Percentiles rank a stretch among this genome's conserved stretches.
Conservation (phyloP, 2,888 invertebrate genomes). For the Taenaris catops region DNA sequence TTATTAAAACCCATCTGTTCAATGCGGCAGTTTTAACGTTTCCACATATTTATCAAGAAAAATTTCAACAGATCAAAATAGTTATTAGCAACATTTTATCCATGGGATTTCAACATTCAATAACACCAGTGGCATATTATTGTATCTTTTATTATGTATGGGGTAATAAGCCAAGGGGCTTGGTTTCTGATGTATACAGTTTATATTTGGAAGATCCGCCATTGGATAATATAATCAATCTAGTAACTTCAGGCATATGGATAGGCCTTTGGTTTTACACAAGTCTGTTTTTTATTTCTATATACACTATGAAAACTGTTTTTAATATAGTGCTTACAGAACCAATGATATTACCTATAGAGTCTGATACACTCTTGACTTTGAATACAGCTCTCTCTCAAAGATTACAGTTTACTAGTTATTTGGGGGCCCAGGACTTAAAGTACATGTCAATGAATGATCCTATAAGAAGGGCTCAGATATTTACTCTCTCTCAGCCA, state of each 20-base stretch:
- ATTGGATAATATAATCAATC: constrained; percentile 64
- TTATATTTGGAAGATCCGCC: constrained; percentile 74
- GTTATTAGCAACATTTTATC: constrained; percentile 78
- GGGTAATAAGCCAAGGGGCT: constrained; percentile 75
- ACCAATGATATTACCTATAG: constrained; percentile 83
- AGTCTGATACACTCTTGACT: constrained; percentile 65
- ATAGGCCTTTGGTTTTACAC: constrained; percentile 85
- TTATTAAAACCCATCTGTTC: constrained; percentile 76
- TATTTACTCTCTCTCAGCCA: constrained; percentile 88
- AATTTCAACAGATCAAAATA: constrained; percentile 83
- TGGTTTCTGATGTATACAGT: constrained; percentile 73
- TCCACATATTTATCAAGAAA: constrained; percentile 85
- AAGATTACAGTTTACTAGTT: constrained; percentile 84
- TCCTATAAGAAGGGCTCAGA: constrained; percentile 75
- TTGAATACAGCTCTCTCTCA: constrained; percentile 82
- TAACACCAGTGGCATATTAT: constrained; percentile 82
- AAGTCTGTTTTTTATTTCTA: constrained; percentile 83
- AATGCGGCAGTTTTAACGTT: constrained; percentile 80
- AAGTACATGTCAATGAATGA: constrained; percentile 83
- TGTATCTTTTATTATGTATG: constrained; percentile 81
- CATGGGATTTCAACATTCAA: constrained; percentile 77
- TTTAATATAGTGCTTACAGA: constrained; percentile 86
- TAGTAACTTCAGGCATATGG: constrained; percentile 71
- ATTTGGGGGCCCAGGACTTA: constrained; percentile 88
- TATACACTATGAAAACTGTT: constrained; percentile 84